phyloP scores from a whole-genome alignment of 1,140 invertebrate species.

The Nylanderia fulva region DNA sequence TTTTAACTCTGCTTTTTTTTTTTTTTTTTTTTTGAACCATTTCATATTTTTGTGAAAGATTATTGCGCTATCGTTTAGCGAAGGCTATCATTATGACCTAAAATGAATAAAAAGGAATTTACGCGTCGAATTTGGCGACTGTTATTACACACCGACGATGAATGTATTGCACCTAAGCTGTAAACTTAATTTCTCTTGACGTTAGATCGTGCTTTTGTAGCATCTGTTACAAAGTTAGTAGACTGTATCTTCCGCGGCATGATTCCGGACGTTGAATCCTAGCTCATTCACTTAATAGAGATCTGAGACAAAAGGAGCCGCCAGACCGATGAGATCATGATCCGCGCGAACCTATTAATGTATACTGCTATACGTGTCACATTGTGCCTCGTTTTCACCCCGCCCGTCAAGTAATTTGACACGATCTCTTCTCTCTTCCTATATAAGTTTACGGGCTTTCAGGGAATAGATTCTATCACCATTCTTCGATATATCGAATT shows the following conservation, averaged over 20 bases:
- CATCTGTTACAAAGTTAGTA: slow-evolving; percentile 46
- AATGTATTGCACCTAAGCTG: neutral
- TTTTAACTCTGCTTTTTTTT: neutral
- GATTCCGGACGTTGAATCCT: slow-evolving; percentile 39
- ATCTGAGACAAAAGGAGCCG: slow-evolving; percentile 32
- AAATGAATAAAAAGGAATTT: neutral
- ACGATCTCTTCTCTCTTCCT: neutral
- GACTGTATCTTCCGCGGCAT: slow-evolving; percentile 5
- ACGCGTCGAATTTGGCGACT: neutral
- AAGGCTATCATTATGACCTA: neutral
- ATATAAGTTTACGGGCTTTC: neutral
- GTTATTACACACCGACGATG: slow-evolving; percentile 4
- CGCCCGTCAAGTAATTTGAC: slow-evolving; percentile 18
- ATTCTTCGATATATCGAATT: neutral
- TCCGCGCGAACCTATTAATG: slow-evolving; percentile 33
- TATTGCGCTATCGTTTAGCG: neutral
- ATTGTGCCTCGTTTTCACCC: slow-evolving; percentile 14
- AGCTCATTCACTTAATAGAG: slow-evolving; percentile 38
- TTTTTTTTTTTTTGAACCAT: neutral
- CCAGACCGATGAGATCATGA: slow-evolving; percentile 37
- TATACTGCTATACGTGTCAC: neutral
- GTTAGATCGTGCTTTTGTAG: slow-evolving; percentile 17
- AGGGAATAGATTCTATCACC: neutral
- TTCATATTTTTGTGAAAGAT: neutral
- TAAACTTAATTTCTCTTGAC: slow-evolving; percentile 21